A percentile compares a stretch with the other conserved stretches of the same genome.
Conservation (phyloP, 35 echinoderm and acorn worm genomes). For the Strongylocentrotus purpuratus region DNA sequence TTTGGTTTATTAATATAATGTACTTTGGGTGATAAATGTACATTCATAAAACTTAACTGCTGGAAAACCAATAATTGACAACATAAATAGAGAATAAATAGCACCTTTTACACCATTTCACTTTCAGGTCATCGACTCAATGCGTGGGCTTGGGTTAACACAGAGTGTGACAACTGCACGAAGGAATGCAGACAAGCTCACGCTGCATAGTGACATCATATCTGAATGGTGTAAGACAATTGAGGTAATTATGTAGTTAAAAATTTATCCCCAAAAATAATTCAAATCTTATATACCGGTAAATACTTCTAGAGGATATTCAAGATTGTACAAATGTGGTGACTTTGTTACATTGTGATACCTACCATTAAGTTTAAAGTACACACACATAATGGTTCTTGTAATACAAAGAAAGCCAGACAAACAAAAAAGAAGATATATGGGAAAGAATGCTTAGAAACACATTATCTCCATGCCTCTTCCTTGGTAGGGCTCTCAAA, state of each 20-base stretch:
- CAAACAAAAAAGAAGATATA: background rate
- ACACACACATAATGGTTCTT: background rate
- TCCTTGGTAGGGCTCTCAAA: background rate
- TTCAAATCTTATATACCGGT: no score
- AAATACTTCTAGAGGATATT: no score
- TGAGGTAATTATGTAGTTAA: background rate
- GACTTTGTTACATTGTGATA: no score
- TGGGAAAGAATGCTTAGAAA: background rate
- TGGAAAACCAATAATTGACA: background rate
- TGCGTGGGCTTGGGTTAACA: background rate
- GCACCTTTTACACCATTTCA: background rate
- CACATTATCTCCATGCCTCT: background rate
- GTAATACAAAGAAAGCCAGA: background rate
- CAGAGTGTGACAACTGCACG: background rate
- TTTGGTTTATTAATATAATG: no score
- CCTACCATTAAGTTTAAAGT: no score
- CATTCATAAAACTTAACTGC: background rate
- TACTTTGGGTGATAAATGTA: background rate
- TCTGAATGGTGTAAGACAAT: background rate
- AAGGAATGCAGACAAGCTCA: background rate
- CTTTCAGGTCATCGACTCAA: background rate
- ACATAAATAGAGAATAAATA: background rate
- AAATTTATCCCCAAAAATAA: no score
- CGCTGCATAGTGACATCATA: background rate
- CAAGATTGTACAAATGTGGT: no score